Base-by-base conservation (phyloP, 1,140 invertebrate species). In the Chironomus striatipennis region DNA sequence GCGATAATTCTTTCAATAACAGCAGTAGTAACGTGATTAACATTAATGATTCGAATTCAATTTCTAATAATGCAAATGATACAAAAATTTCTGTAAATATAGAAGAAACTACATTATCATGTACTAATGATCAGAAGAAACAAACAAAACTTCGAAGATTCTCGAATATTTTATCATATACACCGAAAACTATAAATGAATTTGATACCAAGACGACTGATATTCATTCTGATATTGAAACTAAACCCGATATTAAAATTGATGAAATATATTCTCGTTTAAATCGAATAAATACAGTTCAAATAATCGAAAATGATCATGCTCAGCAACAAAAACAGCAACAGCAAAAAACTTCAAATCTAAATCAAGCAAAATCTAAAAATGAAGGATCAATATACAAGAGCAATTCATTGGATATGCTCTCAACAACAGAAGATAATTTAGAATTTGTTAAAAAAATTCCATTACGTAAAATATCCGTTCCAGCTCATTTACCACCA, bases 131-230 rank as follows among this genome's bases (percentile, higher is more conserved):
- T 18, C 65, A 77, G 18, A 75, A 76, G 77, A 82, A 75, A 73
- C 76, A 79, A 64, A 78, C 78, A 65, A 82, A 81, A 77, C 81
- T 82, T 77, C 78, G 81, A 42, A 78, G 81, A 24, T 79, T 82
- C 73, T 82, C 81, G 18, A 79, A 82, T 77, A 82, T 82, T 73
- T 76, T 82, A 12, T 79, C 79, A 64, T 80, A 82, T 64, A 77
- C 76, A 24, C 67, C 74, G 15, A 70, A 75, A 75, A 9, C 43
- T 20, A 15, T 18, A 73, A 43, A 70, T 70, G 65, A 70, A 6
- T 9, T 6, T 12, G 65, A 70, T 70, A 3, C 7, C 1, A 70
- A 20, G 18, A 70, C 47, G n/a, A 12, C 15, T n/a, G 47, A 70
- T 18, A 18, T 10, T 15, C 9, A 57, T 12, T 18, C 20, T 70